A percentile compares a stretch with the other conserved stretches of the same genome.
These are phyloP conservation scores for Notodonta ziczac DNA, from an alignment of 2,888 invertebrate genomes.

Conservation along the genomic window DNA sequence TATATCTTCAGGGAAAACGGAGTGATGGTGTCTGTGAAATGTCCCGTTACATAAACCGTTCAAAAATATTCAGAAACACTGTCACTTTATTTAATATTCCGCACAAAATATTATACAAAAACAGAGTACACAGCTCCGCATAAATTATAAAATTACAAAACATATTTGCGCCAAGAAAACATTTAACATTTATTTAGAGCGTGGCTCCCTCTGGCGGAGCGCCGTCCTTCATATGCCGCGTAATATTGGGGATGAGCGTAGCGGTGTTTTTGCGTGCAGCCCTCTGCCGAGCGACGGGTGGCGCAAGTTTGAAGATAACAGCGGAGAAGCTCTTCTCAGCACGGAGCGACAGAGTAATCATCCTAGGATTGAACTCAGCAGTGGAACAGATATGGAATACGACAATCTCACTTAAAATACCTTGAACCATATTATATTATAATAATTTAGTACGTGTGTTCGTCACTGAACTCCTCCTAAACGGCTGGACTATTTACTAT, in stretches of 20 bases:
- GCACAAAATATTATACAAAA: background rate
- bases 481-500: too few relatives aligned
- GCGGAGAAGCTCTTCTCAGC: background rate
- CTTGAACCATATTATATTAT: too few relatives aligned
- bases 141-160: conserved; percentile 7
- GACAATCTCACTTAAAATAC: too few relatives aligned
- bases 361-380: too few relatives aligned
- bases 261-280: conserved; percentile 2
- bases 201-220: background rate
- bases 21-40: too few relatives aligned
- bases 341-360: too few relatives aligned
- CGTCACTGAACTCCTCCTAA: too few relatives aligned
- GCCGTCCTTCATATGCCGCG: conserved; percentile 3
- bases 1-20: too few relatives aligned
- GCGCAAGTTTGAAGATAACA: background rate
- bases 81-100: background rate
- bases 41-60: too few relatives aligned
- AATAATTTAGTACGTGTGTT: too few relatives aligned
- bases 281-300: background rate
- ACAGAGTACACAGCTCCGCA: background rate
- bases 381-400: too few relatives aligned
- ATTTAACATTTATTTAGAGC: conserved; percentile 5
- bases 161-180: conserved; percentile 6
- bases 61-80: background rate
- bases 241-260: background rate